These are phyloP conservation scores for Rhizomys pruinosus DNA, from an alignment of 2,113 vertebrate species.

Conservation along the genomic window DNA sequence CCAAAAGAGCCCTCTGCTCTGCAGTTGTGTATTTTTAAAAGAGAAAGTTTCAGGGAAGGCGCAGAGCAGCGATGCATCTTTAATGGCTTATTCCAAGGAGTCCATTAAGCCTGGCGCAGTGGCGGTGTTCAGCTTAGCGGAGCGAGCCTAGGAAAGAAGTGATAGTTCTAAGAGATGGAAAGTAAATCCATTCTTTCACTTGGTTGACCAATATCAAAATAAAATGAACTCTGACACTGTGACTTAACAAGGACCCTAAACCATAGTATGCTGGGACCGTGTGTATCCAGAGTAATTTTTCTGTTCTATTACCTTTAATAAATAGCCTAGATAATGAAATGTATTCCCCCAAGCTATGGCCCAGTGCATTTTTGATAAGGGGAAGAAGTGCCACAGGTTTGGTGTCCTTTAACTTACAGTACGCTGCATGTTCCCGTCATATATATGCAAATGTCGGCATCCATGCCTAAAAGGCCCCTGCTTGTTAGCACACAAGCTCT, in stretches of 20 bases:
- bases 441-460: not conserved
- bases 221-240: constrained; percentile 84
- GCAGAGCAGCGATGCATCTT: constrained; percentile 66
- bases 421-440: not conserved
- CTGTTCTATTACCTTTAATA: constrained; percentile 87
- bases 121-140: constrained; percentile 78
- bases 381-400: not conserved
- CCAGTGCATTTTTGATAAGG: constrained; percentile 82
- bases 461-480: not conserved
- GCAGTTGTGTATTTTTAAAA: constrained; percentile 75
- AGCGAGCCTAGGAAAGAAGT: constrained; percentile 76
- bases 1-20: constrained; percentile 71
- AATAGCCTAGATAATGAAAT: constrained; percentile 83
- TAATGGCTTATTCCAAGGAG: constrained; percentile 83
- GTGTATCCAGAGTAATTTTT: constrained; percentile 84
- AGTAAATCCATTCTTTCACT: constrained; percentile 79
- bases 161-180: constrained; percentile 75
- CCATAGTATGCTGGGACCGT: constrained; percentile 80
- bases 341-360: constrained; percentile 75
- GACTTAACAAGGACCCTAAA: constrained; percentile 85
- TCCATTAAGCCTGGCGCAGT: constrained; percentile 82
- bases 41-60: constrained; percentile 75
- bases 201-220: constrained; percentile 75
- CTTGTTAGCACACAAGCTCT: constrained; percentile 43
- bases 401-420: constrained; percentile 68